Conservation (phyloP, 2,113 vertebrate species). For the Corythornis cristatus region DNA sequence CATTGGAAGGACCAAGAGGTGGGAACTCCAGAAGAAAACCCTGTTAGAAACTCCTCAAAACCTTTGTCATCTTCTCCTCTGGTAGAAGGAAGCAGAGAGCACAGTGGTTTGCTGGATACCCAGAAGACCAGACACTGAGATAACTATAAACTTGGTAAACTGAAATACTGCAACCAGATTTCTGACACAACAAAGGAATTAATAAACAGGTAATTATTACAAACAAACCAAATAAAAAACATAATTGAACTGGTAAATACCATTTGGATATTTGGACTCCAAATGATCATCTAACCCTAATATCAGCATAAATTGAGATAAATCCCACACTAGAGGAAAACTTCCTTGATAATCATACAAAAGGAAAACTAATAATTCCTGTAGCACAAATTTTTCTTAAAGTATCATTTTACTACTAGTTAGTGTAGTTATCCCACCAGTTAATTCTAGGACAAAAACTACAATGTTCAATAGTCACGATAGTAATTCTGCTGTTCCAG, state of each 20-base stretch:
- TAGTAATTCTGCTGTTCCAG: neutral
- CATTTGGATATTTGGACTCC: neutral
- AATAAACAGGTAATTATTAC: neutral
- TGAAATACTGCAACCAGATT: neutral
- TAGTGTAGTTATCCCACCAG: neutral
- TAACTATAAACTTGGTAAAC: neutral
- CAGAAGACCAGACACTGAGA: neutral
- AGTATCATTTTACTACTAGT: neutral
- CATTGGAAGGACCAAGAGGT: neutral
- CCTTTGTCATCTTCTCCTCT: neutral
- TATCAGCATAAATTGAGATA: slow-evolving; percentile 26
- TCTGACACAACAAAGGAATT: neutral
- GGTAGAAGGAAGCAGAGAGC: neutral
- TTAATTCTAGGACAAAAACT: slow-evolving; percentile 10
- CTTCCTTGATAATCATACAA: neutral
- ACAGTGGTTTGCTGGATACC: neutral
- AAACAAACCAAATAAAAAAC: neutral
- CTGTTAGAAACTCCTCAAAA: neutral
- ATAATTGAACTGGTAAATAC: neutral
- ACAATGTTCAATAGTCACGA: neutral
- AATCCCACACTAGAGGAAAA: slow-evolving; percentile 1
- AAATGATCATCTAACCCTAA: slow-evolving; percentile 18
- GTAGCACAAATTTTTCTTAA: neutral
- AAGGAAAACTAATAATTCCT: neutral
- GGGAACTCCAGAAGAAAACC: neutral